phyloP scores from a whole-genome alignment of 2,113 vertebrate species.

The Ophthalmotilapia sp. region DNA sequence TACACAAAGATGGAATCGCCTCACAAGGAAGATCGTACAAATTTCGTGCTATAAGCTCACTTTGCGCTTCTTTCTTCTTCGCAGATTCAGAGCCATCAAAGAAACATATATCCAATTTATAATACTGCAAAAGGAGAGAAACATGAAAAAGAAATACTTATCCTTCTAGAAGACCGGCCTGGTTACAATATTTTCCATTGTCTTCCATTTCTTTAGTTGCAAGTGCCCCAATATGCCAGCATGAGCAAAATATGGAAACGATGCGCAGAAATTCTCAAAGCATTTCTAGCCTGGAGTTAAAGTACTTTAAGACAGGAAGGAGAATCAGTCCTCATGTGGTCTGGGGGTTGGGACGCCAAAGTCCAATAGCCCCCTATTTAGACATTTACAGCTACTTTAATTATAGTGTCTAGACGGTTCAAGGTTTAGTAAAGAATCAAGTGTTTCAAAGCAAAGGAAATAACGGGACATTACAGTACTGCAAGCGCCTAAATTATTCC shows the following conservation, averaged over 20 bases:
- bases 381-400: conserved; percentile 94
- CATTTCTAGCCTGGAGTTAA: conserved; percentile 32
- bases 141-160: not conserved
- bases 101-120: not conserved
- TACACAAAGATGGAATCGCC: not conserved
- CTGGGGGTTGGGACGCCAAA: conserved; percentile 73
- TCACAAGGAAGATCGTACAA: not conserved
- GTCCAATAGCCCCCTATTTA: conserved; percentile 98
- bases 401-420: conserved; percentile 99
- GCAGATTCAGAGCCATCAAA: not conserved
- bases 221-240: not conserved
- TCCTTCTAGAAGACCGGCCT: not conserved
- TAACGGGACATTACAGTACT: conserved; percentile 29
- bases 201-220: not conserved
- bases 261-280: not conserved
- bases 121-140: not conserved
- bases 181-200: not conserved
- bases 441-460: conserved; percentile 74
- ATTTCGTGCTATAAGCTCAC: not conserved
- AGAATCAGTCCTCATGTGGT: conserved; percentile 69
- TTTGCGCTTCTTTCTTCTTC: not conserved
- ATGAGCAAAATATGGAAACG: not conserved
- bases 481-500: not conserved
- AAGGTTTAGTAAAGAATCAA: conserved; percentile 98
- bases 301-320: conserved; percentile 24